Percentiles rank a stretch among this genome's conserved stretches.
These are phyloP conservation scores for Anisognathus igniventris DNA, from an alignment of 2,797 vertebrate species.

Conservation along the genomic window DNA sequence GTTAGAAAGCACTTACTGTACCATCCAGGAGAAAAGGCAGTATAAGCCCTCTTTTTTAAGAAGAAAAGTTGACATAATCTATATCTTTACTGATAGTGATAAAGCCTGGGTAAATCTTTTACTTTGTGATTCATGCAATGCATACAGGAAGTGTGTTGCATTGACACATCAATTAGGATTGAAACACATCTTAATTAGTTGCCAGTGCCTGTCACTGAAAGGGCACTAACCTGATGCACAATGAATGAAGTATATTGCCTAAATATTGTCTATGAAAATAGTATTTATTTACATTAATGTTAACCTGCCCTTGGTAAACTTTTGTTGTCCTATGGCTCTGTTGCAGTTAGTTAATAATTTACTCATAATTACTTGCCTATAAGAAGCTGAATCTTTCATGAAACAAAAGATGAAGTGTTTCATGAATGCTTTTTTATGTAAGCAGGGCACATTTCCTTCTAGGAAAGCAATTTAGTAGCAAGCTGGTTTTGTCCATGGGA, in stretches of 20 bases:
- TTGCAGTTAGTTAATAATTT: conserved; percentile 37
- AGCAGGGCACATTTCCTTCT: neutral
- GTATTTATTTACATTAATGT: neutral
- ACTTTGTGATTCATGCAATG: neutral
- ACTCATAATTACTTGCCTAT: neutral
- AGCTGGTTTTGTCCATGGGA: neutral
- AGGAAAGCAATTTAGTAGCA: neutral
- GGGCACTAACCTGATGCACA: neutral
- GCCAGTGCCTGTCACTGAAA: neutral
- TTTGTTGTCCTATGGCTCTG: neutral
- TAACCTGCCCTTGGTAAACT: conserved; percentile 21
- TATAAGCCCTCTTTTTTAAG: neutral
- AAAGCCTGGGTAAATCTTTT: neutral
- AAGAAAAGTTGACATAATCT: neutral
- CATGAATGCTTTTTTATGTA: neutral
- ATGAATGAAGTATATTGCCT: neutral
- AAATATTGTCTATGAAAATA: neutral
- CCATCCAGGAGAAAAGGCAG: neutral
- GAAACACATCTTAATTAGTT: neutral
- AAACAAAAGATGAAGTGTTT: neutral
- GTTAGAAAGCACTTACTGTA: neutral
- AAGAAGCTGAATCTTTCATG: neutral
- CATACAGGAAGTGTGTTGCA: neutral
- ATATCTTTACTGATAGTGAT: neutral
- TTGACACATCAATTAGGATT: neutral